These are phyloP conservation scores for Phylloscopus trochilus DNA, from an alignment of 2,113 vertebrate genomes.

Conservation along the genomic window DNA sequence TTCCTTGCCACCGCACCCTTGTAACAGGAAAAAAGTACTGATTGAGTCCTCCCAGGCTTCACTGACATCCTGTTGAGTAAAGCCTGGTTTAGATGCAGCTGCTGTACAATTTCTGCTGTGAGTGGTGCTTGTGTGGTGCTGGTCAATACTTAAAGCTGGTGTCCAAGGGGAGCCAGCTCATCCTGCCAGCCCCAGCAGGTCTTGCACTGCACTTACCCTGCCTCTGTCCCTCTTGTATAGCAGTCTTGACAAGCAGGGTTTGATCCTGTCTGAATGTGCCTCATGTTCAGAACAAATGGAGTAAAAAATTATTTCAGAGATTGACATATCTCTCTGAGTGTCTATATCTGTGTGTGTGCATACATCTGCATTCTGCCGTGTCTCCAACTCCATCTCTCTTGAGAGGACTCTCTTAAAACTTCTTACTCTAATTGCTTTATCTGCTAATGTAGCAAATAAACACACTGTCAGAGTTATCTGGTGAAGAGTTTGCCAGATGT, in stretches of 20 bases:
- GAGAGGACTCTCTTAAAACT: neutral
- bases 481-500: neutral
- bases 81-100: neutral
- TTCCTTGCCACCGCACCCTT: neutral
- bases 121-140: neutral
- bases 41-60: neutral
- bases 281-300: neutral
- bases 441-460: neutral
- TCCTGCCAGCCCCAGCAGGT: accelerated
- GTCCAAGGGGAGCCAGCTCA: neutral
- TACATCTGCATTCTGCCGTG: neutral
- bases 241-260: neutral
- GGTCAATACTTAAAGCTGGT: accelerated
- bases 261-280: neutral
- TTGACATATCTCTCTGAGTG: accelerated
- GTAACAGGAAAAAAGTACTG: neutral
- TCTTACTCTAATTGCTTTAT: neutral
- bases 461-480: neutral
- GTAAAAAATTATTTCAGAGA: neutral
- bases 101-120: neutral
- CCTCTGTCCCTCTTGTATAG: neutral
- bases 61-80: neutral
- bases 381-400: neutral
- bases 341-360: accelerated
- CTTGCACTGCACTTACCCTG: neutral